phyloP scores from a whole-genome alignment of 1,140 invertebrate genomes.

The Megalopta genalis region DNA sequence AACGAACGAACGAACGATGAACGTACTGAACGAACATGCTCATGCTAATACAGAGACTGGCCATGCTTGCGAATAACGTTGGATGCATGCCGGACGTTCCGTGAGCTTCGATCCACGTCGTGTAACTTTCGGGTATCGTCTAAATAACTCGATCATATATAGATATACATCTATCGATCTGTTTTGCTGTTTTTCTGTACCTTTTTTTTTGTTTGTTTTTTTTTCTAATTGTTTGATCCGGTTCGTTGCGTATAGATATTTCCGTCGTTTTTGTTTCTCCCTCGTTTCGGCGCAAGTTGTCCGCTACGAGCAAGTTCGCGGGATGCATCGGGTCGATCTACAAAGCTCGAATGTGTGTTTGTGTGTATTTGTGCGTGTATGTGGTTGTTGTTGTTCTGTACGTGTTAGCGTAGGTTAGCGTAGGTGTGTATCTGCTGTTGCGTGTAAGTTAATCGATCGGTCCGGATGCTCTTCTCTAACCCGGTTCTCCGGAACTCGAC shows the following conservation, averaged over 20 bases:
- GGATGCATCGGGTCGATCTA: conserved; percentile 38
- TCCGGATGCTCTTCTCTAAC: conserved; percentile 12
- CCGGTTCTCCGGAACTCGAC: not conserved
- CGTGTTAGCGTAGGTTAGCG: too few species aligned
- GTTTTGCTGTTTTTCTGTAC: not conserved
- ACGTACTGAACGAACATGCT: conserved; percentile 71
- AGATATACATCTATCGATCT: too few species aligned
- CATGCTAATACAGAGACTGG: conserved; percentile 72
- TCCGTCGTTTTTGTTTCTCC: not conserved
- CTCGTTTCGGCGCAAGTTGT: conserved; percentile 12
- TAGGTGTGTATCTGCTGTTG: too few species aligned
- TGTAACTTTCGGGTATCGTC: conserved; percentile 26
- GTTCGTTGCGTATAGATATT: not conserved
- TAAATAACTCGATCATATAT: not conserved
- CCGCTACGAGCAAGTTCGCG: not conserved
- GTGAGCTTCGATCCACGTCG: conserved; percentile 43
- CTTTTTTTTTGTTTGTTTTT: not conserved
- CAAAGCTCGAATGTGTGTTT: conserved; percentile 17
- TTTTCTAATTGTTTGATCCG: not conserved
- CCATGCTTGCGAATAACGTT: conserved; percentile 71
- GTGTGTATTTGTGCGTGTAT: not conserved
- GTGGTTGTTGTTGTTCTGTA: not conserved
- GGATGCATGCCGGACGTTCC: conserved; percentile 65
- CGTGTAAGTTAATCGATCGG: conserved; percentile 7
- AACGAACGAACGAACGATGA: conserved; percentile 58